A percentile compares a stretch with the other conserved stretches of the same genome.
Conservation (phyloP, 2,888 invertebrate species). For the Eupithecia subfuscata region DNA sequence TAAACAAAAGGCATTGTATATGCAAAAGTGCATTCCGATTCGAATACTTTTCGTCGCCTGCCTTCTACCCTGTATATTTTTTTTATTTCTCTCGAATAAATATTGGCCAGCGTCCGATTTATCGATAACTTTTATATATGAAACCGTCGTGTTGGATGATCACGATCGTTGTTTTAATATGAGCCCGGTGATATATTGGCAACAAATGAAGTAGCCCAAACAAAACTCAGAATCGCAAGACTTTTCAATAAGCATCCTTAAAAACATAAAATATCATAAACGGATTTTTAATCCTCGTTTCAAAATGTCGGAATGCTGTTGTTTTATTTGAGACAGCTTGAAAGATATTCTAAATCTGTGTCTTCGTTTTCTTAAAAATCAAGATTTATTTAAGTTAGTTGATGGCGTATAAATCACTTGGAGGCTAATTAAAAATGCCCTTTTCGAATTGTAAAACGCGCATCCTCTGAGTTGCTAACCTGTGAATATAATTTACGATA, state of each 20-base stretch:
- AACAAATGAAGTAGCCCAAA: conserved; percentile 54
- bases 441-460: conserved; percentile 57
- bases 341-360: conserved; percentile 40
- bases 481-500: conserved; percentile 79
- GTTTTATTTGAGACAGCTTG: conserved; percentile 35
- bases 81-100: conserved; percentile 67
- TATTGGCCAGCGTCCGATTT: conserved; percentile 66
- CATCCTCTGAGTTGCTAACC: conserved; percentile 65
- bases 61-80: conserved; percentile 60
- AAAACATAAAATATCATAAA: conserved; percentile 21
- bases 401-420: conserved; percentile 77
- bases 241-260: conserved; percentile 21
- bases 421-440: conserved; percentile 76
- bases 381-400: conserved; percentile 66
- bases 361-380: conserved; percentile 52
- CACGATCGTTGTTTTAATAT: conserved; percentile 73
- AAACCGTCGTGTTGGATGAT: conserved; percentile 75
- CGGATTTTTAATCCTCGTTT: conserved; percentile 23
- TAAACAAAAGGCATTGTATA: conserved; percentile 83
- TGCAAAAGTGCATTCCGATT: conserved; percentile 80
- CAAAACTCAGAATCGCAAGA: conserved; percentile 36
- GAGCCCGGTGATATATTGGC: conserved; percentile 60
- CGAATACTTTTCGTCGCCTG: conserved; percentile 83
- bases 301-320: conserved; percentile 18
- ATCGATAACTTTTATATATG: conserved; percentile 75